A percentile compares a stretch with the other conserved stretches of the same genome.
Conservation (phyloP, 2,113 vertebrate genomes). For the Centropristis striata region DNA sequence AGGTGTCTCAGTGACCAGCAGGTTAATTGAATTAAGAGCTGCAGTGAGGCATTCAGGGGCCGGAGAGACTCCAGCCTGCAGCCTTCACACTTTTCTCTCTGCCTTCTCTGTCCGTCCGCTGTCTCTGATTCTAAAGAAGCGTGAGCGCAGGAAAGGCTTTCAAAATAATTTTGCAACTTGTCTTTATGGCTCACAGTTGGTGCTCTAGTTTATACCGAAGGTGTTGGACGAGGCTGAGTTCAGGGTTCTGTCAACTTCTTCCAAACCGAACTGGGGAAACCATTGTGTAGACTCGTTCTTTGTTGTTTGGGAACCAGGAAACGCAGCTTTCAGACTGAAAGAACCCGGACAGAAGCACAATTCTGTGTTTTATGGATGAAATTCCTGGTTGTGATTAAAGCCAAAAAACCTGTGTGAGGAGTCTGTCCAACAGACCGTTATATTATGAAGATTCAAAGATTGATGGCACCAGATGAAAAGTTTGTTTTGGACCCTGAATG, state of each 20-base stretch:
- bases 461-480: not conserved
- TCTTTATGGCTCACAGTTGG: not conserved
- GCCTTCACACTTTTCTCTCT: not conserved
- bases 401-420: not conserved
- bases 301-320: not conserved
- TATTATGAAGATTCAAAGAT: too few relatives aligned
- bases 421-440: not conserved
- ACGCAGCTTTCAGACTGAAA: not conserved
- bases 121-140: not conserved
- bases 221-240: not conserved
- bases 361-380: not conserved
- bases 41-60: slow-evolving; percentile 11
- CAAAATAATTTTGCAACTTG: not conserved
- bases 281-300: not conserved
- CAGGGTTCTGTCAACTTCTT: not conserved
- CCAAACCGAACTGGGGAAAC: not conserved
- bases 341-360: not conserved
- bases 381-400: not conserved
- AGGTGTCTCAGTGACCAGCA: slow-evolving; percentile 34
- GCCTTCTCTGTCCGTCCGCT: not conserved
- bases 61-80: not conserved
- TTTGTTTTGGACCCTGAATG: not conserved
- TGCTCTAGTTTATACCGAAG: not conserved
- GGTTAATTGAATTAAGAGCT: slow-evolving; percentile 39
- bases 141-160: not conserved